These are phyloP conservation scores for Drosophila meridionalis DNA, from an alignment of 2,888 invertebrate species.

Conservation along the genomic window DNA sequence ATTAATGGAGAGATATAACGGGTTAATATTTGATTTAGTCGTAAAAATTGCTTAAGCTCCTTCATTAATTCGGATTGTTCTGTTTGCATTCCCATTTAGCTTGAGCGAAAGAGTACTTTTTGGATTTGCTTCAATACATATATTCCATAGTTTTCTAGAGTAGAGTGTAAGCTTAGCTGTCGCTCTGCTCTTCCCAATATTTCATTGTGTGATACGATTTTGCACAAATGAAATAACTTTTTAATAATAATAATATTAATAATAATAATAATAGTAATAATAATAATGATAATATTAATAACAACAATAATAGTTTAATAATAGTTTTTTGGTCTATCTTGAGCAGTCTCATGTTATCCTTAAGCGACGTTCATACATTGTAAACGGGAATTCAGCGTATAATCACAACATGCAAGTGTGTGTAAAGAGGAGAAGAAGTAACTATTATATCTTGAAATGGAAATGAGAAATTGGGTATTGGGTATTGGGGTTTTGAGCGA, in stretches of 20 bases:
- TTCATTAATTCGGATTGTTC: not conserved
- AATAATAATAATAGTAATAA: too few species aligned
- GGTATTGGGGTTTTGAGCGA: too few species aligned
- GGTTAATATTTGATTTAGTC: not conserved
- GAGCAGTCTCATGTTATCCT: not conserved
- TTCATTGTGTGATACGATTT: too few species aligned
- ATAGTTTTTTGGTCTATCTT: too few species aligned
- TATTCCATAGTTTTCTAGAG: not conserved
- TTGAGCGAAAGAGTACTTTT: not conserved
- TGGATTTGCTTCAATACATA: not conserved
- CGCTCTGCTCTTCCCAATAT: too few species aligned
- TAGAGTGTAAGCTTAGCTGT: too few species aligned
- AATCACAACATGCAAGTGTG: not conserved
- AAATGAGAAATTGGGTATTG: too few species aligned
- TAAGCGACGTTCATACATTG: not conserved
- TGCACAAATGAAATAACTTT: too few species aligned
- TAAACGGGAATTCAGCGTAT: not conserved
- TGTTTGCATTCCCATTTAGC: not conserved
- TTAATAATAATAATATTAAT: too few species aligned
- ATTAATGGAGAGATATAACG: not conserved
- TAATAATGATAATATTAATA: too few species aligned
- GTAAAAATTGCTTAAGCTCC: not conserved
- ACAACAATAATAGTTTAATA: too few species aligned
- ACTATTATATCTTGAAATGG: too few species aligned
- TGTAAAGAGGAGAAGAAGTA: not conserved